Base-by-base conservation (phyloP, 2,113 vertebrate genomes). In the Orycteropus afer region DNA sequence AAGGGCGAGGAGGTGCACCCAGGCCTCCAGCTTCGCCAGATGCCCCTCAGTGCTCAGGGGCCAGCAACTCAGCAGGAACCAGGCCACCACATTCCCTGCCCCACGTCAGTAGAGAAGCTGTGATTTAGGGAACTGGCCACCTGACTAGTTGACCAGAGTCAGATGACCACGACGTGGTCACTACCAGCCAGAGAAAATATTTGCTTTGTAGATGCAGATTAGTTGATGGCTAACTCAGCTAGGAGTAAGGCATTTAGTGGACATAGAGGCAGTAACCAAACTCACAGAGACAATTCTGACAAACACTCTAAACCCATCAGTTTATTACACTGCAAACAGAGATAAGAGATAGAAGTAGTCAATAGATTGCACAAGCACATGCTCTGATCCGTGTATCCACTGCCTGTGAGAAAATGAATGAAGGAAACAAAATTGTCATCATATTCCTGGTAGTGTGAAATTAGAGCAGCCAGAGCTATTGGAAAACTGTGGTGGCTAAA, bases 391-490 rank as follows among this genome's bases (percentile, higher is more conserved):
- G 8, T 57, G 49, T 47, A n/a, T 42, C 71, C 45, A 49, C n/a
- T 45, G 40, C 17, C 51, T 27, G 2, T 74, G 45, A 69, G 42
- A 95, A 90, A 74, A 47, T 29, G 51, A 17, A 34, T 13, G 25
- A 94, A 11, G 15, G 55, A 83, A 67, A 67, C 15, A 47, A 63
- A 87, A 76, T 57, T 51, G 89, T 32, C 79, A 51, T 42, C 23
- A 25, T 22, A 37, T 73, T 76, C 69, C n/a, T 76, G 34, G 55
- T 53, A 47, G 55, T 55, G 40, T 34, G 45, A 90, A 82, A 94
- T 57, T n/a, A 67, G 2, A 13, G 7, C 14, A 55, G 25, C 17
- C 5, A 25, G 77, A 84, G 14, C n/a, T 76, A 42, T 47, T n/a
- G 87, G 32, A 47, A 67, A 95, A 87, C 34, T 15, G 4, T 7